Evolutionary conservation across 2,888 invertebrate species (phyloP), one percentile per base, ranked within the genome.

Genomic region (Leucoma salicis): DNA sequence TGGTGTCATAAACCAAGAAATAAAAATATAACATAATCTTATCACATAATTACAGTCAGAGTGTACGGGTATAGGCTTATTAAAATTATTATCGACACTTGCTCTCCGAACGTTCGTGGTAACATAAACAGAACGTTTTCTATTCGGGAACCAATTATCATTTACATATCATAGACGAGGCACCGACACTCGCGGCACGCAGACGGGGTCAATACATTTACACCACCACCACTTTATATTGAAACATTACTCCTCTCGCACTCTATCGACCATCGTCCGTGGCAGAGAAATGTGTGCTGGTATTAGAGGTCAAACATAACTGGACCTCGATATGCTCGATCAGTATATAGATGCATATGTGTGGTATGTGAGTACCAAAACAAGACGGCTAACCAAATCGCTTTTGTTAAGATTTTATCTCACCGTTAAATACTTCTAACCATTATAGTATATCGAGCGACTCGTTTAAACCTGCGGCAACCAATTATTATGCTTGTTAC

Each of bases 381-480:
- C 83, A 82, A 84, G 86, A 84, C 82, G 82, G 82, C 82, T 82
- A 78, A 85, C 86, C 85, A 84, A 88, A 87, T 86, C 83, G 83
- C 84, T 78, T 88, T 88, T 88, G 86, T 87, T 83, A 78, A 88
- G 88, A 88, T 88, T 87, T 85, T 87, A 88, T 88, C 88, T 86
- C 73, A 68, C 81, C 78, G 83, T 87, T 88, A 88, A 88, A 87
- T 87, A 86, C 84, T 87, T 86, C 78, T 81, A 82, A 82, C 84
- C 83, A 85, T 84, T 83, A 85, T 73, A 80, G 77, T 83, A 78
- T 78, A 82, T 82, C 78, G 77, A 70, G 66, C 79, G 75, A 78
- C 81, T 80, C 78, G 69, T 74, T 79, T 74, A 66, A 74, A 82
- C 82, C 77, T 69, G 79, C 77, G 78, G 82, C 78, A 77, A 74